Evolutionary conservation across 2,888 invertebrate genomes (phyloP).

Genomic region (Blastobasis lacticolella): DNA sequence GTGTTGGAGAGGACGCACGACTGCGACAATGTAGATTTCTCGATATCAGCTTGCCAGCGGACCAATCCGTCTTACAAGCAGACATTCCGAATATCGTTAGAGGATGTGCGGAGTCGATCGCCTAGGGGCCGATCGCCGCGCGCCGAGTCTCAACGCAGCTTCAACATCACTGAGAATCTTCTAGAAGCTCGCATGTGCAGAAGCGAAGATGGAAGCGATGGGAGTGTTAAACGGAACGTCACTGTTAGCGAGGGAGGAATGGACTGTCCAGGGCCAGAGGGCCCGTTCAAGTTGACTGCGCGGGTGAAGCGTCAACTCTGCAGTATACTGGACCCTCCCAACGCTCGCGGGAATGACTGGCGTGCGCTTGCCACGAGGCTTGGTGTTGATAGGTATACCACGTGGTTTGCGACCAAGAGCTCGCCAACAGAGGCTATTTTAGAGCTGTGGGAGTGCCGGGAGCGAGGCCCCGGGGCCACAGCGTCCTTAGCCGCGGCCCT

Average conservation of each 20-base stretch:
- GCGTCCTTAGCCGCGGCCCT: slow-evolving; percentile 78
- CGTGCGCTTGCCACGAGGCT: slow-evolving; percentile 94
- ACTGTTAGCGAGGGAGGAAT: slow-evolving; percentile 77
- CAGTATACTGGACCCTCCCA: slow-evolving; percentile 90
- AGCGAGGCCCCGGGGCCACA: slow-evolving; percentile 86
- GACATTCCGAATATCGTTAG: slow-evolving; percentile 64
- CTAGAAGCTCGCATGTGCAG: slow-evolving; percentile 62
- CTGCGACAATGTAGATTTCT: slow-evolving; percentile 64
- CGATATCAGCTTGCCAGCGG: slow-evolving; percentile 61
- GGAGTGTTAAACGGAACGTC: slow-evolving; percentile 63
- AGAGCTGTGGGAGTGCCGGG: slow-evolving; percentile 96
- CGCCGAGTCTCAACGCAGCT: slow-evolving; percentile 61
- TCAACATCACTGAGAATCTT: slow-evolving; percentile 66
- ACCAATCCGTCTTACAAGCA: slow-evolving; percentile 68
- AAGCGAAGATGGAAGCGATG: slow-evolving; percentile 64
- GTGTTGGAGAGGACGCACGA: slow-evolving; percentile 82
- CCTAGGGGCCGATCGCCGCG: slow-evolving; percentile 65
- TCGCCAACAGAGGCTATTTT: slow-evolving; percentile 97
- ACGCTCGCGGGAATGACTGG: slow-evolving; percentile 96
- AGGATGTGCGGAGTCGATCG: slow-evolving; percentile 60
- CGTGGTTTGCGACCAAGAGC: slow-evolving; percentile 96
- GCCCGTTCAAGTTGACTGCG: slow-evolving; percentile 75
- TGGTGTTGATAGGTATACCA: slow-evolving; percentile 95
- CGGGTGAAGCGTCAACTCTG: slow-evolving; percentile 72
- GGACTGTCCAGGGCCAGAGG: slow-evolving; percentile 75